Evolutionary conservation across 2,797 vertebrate species (phyloP).

Genomic region (Hypotaenidia okinawae): DNA sequence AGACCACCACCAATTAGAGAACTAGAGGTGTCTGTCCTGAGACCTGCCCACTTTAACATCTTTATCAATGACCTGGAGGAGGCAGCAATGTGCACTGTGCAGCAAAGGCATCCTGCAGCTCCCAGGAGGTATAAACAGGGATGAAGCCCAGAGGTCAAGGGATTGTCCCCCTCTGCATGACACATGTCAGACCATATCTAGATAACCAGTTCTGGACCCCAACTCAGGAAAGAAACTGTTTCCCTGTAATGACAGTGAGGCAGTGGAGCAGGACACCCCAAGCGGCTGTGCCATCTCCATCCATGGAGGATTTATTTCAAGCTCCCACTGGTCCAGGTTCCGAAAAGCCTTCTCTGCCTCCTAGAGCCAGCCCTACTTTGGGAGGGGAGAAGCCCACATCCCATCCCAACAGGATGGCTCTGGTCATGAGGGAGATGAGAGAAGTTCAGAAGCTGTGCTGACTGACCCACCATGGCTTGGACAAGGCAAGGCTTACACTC

Average conservation of each 20-base stretch:
- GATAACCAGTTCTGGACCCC: not conserved
- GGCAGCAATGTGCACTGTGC: accelerated
- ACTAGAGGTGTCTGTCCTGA: not conserved
- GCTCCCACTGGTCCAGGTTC: not conserved
- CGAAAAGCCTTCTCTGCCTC: not conserved
- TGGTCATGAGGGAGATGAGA: not conserved
- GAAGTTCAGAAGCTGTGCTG: not conserved
- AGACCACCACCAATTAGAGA: not conserved
- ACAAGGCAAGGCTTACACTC: not conserved
- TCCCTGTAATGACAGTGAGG: accelerated
- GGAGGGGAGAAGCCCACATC: not conserved
- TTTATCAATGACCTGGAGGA: not conserved
- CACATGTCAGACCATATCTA: not conserved
- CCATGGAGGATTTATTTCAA: not conserved
- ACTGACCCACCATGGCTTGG: accelerated
- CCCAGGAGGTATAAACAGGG: accelerated
- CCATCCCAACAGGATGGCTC: not conserved
- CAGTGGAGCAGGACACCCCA: accelerated
- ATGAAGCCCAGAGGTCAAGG: not conserved
- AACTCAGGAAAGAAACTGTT: not conserved
- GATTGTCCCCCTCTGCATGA: not conserved
- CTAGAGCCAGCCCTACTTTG: not conserved
- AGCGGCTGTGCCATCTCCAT: not conserved
- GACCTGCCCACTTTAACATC: not conserved
- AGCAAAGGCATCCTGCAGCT: not conserved